These are phyloP conservation scores for Delichon dasypus DNA, from an alignment of 2,797 vertebrate genomes.

Conservation along the genomic window DNA sequence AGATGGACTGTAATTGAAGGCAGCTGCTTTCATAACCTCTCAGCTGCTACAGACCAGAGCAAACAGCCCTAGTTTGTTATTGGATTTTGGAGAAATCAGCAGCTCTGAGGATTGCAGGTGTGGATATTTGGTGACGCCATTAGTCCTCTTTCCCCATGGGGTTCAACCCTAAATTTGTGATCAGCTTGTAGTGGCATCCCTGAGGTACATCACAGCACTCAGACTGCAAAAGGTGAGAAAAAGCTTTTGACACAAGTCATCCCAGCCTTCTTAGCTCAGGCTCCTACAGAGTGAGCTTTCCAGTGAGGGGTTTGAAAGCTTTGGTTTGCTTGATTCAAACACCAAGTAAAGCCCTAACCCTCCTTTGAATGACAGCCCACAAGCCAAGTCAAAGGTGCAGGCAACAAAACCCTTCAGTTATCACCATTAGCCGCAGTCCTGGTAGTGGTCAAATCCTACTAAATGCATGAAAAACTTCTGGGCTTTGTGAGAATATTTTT, in stretches of 20 bases:
- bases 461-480: not conserved
- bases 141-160: not conserved
- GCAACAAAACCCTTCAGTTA: not conserved
- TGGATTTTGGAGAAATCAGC: not conserved
- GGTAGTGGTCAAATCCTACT: not conserved
- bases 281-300: not conserved
- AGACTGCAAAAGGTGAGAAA: not conserved
- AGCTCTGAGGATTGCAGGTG: not conserved
- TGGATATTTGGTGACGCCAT: not conserved
- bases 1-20: not conserved
- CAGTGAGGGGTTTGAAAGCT: not conserved
- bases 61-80: not conserved
- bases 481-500: accelerated
- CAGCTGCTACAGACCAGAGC: not conserved
- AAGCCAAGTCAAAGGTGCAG: not conserved
- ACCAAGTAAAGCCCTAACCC: not conserved
- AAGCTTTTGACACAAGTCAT: not conserved
- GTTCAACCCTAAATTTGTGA: not conserved
- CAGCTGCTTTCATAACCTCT: not conserved
- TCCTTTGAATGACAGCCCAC: not conserved
- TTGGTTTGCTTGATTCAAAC: not conserved
- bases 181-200: not conserved
- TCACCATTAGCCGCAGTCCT: not conserved
- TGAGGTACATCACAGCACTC: not conserved
- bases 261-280: not conserved